Evolutionary conservation across 2,888 invertebrate species (phyloP), one percentile per base, ranked within the genome.

Genomic region (Drosophila neonasuta): DNA sequence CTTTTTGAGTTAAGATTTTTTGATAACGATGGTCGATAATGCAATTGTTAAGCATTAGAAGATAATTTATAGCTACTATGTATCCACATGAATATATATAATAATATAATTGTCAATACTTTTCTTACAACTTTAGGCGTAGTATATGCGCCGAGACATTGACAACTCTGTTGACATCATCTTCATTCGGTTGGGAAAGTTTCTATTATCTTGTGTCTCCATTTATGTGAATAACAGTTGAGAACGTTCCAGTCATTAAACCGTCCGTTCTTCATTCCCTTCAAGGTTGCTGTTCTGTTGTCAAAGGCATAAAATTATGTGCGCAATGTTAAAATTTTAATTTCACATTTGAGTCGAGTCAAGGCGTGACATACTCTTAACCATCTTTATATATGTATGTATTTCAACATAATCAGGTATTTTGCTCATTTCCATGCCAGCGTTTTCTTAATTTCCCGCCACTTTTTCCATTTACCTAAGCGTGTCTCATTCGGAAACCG

Each of bases 321-420:
- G 86, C 84, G 87, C 86, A 77, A 89, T 82, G 90, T 74, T 80
- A 80, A 89, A 89, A 89, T 90, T 89, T 87, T 90, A 90, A 90
- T 90, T 90, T 89, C 79, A 87, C 86, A 88, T 86, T 85, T 71
- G 70, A 76, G 72, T 59, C 69, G 59, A 20, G 72, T 58, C 69
- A 57, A 20, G 36, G 11, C n/a, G 36, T n/a, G 59, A 59, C 65
- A 64, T 52, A 62, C 24, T 24, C 24, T 24, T 24, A 60, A 50
- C 41, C 45, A 11, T 55, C 57, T 41, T 62, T 17, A 32, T 13
- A 41, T 24, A 24, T 24, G 15, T 41, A 41, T 24, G 24, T 34
- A 29, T 39, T 34, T 17, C 52, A 51, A 20, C 60, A 65, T 58
- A 55, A 61, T 46, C 61, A 60, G 54, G 32, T 41, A 54, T 42